phyloP scores from a whole-genome alignment of 2,113 vertebrate genomes.

The Gulo gulo region DNA sequence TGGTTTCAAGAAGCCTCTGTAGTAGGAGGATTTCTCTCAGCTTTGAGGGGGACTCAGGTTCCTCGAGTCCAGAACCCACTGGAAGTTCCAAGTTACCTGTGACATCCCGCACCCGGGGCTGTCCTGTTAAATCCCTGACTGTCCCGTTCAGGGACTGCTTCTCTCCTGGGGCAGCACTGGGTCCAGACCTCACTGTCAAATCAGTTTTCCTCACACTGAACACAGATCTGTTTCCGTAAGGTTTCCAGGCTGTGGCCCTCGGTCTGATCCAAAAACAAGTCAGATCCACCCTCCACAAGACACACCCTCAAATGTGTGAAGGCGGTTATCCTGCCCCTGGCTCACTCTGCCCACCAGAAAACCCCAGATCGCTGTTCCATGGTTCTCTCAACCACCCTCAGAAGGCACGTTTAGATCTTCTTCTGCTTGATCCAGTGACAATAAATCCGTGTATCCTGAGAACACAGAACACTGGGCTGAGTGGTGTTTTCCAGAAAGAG shows the following conservation, averaged over 20 bases:
- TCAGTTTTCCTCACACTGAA: neutral
- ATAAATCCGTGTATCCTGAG: neutral
- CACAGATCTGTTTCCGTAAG: neutral
- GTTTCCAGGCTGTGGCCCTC: neutral
- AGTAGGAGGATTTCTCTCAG: neutral
- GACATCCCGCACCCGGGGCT: too few relatives aligned
- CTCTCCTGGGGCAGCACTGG: neutral
- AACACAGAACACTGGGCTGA: neutral
- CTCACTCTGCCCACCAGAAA: neutral
- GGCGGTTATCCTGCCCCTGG: too few relatives aligned
- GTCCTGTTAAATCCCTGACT: neutral
- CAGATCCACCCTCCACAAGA: neutral
- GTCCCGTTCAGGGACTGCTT: neutral
- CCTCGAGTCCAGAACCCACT: neutral
- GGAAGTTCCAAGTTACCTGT: neutral
- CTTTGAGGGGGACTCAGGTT: neutral
- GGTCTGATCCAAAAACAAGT: neutral
- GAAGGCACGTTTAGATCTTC: neutral
- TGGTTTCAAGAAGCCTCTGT: neutral
- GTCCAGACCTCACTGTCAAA: neutral
- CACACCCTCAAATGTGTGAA: neutral
- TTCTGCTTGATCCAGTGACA: neutral
- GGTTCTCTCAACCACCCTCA: neutral
- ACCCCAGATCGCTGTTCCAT: neutral
- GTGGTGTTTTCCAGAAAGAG: neutral